Evolutionary conservation across 2,797 vertebrate species (phyloP).

Genomic region (Scomberomorus guttatus): DNA sequence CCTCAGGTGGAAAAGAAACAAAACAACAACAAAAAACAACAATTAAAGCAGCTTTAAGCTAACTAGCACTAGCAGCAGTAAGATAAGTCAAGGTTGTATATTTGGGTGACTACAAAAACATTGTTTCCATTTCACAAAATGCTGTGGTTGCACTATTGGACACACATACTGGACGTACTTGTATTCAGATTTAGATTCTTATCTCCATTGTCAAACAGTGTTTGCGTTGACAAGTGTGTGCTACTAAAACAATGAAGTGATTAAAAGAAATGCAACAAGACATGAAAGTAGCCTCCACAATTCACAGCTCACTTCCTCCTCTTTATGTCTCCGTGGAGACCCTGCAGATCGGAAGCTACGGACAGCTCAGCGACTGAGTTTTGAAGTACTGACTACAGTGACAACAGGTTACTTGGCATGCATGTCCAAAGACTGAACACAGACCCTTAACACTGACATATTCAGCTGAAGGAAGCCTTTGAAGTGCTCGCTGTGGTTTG

Average conservation of each 20-base stretch:
- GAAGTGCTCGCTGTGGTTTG: slow-evolving; percentile 56
- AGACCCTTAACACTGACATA: slow-evolving; percentile 22
- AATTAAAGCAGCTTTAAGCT: background rate
- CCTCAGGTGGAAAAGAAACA: background rate
- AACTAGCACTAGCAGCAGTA: background rate
- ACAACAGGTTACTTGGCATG: slow-evolving; percentile 49
- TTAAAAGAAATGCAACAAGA: slow-evolving; percentile 26
- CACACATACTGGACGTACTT: background rate
- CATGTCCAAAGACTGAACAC: background rate
- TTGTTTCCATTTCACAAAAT: slow-evolving; percentile 4
- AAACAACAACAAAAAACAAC: no score
- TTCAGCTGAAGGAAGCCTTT: slow-evolving; percentile 53
- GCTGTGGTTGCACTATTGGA: slow-evolving; percentile 3
- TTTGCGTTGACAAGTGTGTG: background rate
- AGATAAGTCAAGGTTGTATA: background rate
- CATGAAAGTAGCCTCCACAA: slow-evolving; percentile 27
- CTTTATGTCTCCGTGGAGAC: slow-evolving; percentile 3
- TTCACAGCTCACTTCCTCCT: slow-evolving; percentile 15
- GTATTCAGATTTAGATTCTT: background rate
- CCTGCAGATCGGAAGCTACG: slow-evolving; percentile 21
- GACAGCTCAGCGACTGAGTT: slow-evolving; percentile 7
- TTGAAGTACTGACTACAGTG: slow-evolving; percentile 21
- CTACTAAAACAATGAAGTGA: slow-evolving; percentile 34
- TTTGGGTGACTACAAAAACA: background rate
- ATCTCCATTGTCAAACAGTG: slow-evolving; percentile 6